phyloP scores from a whole-genome alignment of 2,888 invertebrate species.

The Parnassius smintheus region DNA sequence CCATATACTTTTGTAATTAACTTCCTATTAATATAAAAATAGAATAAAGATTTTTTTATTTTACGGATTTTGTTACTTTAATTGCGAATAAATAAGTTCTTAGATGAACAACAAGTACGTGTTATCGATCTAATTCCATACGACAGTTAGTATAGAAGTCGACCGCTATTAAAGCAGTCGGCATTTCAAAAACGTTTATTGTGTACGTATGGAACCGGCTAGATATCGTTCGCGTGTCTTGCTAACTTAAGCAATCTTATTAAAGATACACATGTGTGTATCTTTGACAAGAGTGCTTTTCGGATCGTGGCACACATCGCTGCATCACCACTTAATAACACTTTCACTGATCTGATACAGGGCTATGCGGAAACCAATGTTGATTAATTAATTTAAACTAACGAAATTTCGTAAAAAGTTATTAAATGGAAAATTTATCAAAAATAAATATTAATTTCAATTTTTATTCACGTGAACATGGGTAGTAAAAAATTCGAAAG shows the following conservation, averaged over 20 bases:
- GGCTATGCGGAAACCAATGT: too few relatives aligned
- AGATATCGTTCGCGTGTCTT: slow-evolving; percentile 7
- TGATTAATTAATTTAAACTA: too few relatives aligned
- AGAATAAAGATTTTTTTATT: neutral
- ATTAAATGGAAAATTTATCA: too few relatives aligned
- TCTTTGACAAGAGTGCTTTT: slow-evolving; percentile 13
- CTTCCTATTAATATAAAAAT: neutral
- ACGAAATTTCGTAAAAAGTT: too few relatives aligned
- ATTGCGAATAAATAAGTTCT: slow-evolving; percentile 17
- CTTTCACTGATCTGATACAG: slow-evolving; percentile 10
- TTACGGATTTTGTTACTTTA: neutral
- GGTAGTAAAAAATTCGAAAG: too few relatives aligned
- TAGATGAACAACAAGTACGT: slow-evolving; percentile 11
- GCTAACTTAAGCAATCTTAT: neutral
- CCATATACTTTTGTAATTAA: too few relatives aligned
- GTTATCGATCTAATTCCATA: slow-evolving; percentile 26
- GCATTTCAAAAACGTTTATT: slow-evolving; percentile 22
- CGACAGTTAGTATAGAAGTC: slow-evolving; percentile 27
- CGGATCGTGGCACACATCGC: slow-evolving; percentile 1
- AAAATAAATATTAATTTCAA: too few relatives aligned
- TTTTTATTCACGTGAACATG: too few relatives aligned
- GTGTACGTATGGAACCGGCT: slow-evolving; percentile 18
- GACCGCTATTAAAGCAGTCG: slow-evolving; percentile 15
- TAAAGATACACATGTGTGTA: neutral
- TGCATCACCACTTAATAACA: slow-evolving; percentile 5